A percentile compares a stretch with the other conserved stretches of the same genome.
Conservation (phyloP, 1,140 invertebrate species). For the Littorina saxatilis region DNA sequence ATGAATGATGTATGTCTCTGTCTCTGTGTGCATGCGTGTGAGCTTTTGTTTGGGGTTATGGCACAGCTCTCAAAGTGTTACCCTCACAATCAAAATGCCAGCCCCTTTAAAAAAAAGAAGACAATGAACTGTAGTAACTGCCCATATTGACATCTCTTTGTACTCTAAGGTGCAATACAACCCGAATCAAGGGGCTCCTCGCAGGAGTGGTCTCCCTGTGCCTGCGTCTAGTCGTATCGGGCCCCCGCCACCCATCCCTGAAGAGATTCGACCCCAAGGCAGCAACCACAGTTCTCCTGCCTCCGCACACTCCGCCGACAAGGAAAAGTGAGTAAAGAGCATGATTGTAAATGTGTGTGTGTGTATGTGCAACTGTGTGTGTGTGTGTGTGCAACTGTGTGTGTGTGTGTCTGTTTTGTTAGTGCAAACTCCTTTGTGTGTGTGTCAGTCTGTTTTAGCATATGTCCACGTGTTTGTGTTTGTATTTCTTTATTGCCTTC, state of each 20-base stretch:
- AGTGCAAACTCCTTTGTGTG: no score
- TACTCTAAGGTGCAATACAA: conserved; percentile 67
- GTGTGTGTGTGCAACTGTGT: no score
- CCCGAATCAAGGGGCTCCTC: conserved; percentile 53
- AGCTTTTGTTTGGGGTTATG: background rate
- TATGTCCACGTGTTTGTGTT: background rate
- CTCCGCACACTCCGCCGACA: conserved; percentile 57
- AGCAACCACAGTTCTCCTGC: conserved; percentile 52
- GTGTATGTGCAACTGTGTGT: background rate
- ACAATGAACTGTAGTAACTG: no score
- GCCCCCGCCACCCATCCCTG: conserved; percentile 61
- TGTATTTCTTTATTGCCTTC: no score
- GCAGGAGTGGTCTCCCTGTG: conserved; percentile 58
- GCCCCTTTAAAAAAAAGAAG: no score
- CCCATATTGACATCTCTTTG: no score
- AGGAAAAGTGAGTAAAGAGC: conserved; percentile 61
- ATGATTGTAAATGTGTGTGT: background rate
- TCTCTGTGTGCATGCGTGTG: background rate
- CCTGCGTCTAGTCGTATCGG: conserved; percentile 42
- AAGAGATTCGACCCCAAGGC: conserved; percentile 55
- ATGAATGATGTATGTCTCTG: background rate
- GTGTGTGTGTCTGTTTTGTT: no score
- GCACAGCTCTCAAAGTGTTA: no score
- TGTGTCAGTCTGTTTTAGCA: background rate
- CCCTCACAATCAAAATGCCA: no score